These are phyloP conservation scores for Tenualosa thibaudeaui DNA, from an alignment of 2,797 vertebrate genomes.

Conservation along the genomic window DNA sequence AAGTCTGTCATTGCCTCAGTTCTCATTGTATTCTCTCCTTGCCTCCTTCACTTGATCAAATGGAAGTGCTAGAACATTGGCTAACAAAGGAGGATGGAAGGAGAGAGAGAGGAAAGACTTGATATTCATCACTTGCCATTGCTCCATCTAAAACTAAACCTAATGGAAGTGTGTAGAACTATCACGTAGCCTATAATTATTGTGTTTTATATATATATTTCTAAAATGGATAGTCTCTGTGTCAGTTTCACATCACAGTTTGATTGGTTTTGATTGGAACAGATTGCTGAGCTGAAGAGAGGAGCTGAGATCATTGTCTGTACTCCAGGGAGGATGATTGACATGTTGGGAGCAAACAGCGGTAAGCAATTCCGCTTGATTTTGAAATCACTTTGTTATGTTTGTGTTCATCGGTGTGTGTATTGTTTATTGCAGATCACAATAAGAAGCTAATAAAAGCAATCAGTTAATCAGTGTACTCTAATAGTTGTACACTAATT, in stretches of 20 bases:
- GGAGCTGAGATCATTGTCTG: constrained; percentile 99
- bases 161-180: too few relatives aligned
- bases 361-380: constrained; percentile 76
- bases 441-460: neutral
- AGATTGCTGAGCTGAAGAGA: constrained; percentile 99
- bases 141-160: too few relatives aligned
- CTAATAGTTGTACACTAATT: neutral
- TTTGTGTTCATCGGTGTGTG: neutral
- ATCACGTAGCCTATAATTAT: too few relatives aligned
- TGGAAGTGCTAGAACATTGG: too few relatives aligned
- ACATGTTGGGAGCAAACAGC: constrained; percentile 98
- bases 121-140: too few relatives aligned
- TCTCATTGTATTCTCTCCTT: too few relatives aligned
- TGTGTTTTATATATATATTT: too few relatives aligned
- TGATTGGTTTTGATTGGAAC: constrained; percentile 30
- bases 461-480: neutral
- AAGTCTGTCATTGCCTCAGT: too few relatives aligned
- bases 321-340: constrained; percentile 98
- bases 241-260: neutral
- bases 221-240: too few relatives aligned
- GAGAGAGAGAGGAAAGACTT: too few relatives aligned
- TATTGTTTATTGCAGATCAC: neutral
- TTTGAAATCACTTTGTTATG: neutral
- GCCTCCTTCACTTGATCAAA: too few relatives aligned
- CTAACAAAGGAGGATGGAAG: too few relatives aligned